Conservation (phyloP, 1,140 invertebrate species). For the Philopotamus ludificatus region DNA sequence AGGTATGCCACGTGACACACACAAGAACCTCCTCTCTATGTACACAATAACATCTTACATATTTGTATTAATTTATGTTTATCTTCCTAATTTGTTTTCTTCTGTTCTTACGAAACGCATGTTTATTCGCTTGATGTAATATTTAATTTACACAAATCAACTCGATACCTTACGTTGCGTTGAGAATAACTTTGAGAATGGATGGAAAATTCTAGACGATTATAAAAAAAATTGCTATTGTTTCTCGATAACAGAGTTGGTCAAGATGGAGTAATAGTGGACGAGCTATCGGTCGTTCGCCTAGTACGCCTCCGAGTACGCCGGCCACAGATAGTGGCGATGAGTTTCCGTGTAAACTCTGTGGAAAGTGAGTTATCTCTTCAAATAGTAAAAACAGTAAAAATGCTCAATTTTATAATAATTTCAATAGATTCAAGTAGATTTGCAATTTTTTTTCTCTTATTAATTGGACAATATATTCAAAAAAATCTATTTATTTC, state of each 20-base stretch:
- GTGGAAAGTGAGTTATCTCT: constrained; percentile 89
- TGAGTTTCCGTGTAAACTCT: constrained; percentile 91
- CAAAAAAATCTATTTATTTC: too few species aligned
- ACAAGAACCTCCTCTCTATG: neutral
- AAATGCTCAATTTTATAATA: constrained; percentile 6
- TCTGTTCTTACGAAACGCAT: too few species aligned
- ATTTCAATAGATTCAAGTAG: too few species aligned
- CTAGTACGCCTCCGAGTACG: constrained; percentile 44
- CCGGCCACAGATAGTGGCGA: constrained; percentile 54
- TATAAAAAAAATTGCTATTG: too few species aligned
- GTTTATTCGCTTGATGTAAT: too few species aligned
- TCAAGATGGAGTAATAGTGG: constrained; percentile 37
- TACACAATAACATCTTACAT: neutral
- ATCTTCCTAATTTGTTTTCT: too few species aligned
- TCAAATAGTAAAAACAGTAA: constrained; percentile 40
- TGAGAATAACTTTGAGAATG: too few species aligned
- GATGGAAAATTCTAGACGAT: too few species aligned
- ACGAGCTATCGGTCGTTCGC: constrained; percentile 43
- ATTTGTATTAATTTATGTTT: neutral
- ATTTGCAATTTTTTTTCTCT: too few species aligned
- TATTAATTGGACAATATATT: too few species aligned
- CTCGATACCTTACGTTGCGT: too few species aligned
- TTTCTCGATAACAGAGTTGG: constrained; percentile 30
- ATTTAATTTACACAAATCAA: too few species aligned
- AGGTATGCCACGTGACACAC: neutral